Evolutionary conservation across 2,888 invertebrate genomes (phyloP).

Genomic region (Nebria salina): DNA sequence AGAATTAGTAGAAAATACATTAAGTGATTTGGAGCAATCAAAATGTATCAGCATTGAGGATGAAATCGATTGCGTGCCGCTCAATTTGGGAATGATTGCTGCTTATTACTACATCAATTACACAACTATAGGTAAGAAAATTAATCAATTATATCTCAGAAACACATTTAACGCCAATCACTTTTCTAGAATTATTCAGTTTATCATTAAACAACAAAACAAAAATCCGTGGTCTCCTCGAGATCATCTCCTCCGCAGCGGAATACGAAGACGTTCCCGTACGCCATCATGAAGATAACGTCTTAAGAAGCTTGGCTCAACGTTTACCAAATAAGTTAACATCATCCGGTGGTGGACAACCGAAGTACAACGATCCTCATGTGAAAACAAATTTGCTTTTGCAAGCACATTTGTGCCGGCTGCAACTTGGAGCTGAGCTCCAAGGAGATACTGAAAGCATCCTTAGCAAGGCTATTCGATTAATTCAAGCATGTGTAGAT

Average conservation of each 20-base stretch:
- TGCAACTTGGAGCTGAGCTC: conserved; percentile 94
- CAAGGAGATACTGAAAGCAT: conserved; percentile 96
- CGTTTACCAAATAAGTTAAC: conserved; percentile 71
- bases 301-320: conserved; percentile 71
- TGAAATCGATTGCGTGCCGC: conserved; percentile 95
- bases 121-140: conserved; percentile 87
- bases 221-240: conserved; percentile 94
- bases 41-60: conserved; percentile 98
- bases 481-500: conserved; percentile 95
- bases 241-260: conserved; percentile 97
- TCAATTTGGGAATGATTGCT: conserved; percentile 99
- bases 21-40: conserved; percentile 93
- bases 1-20: conserved; percentile 95
- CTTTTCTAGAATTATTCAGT: conserved; percentile 90
- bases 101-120: conserved; percentile 99
- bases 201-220: conserved; percentile 96
- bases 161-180: neutral
- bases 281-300: conserved; percentile 92
- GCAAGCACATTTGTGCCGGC: conserved; percentile 94
- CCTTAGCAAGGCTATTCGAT: conserved; percentile 83
- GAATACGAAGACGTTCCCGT: conserved; percentile 96
- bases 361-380: conserved; percentile 95
- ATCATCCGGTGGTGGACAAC: conserved; percentile 68
- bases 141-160: conserved; percentile 3
- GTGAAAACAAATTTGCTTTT: conserved; percentile 94